phyloP scores from a whole-genome alignment of 2,797 vertebrate genomes.

The Fundulus diaphanus region DNA sequence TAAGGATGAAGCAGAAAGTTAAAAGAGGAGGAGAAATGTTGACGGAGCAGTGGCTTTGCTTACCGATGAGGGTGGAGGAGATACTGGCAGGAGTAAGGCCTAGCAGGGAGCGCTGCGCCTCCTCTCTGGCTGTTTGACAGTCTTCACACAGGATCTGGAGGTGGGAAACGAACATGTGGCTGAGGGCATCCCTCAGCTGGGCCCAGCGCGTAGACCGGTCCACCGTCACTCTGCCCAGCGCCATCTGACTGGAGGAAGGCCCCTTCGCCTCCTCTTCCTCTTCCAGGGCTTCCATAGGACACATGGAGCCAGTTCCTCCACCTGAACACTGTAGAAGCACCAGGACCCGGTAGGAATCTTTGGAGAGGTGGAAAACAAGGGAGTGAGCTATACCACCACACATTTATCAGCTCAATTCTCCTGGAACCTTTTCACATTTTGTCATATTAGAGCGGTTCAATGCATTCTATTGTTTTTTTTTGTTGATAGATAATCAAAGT shows the following conservation, averaged over 20 bases:
- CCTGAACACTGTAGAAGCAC: constrained; percentile 82
- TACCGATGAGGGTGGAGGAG: constrained; percentile 88
- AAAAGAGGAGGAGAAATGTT: background rate
- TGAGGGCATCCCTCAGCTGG: constrained; percentile 85
- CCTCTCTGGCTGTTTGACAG: constrained; percentile 73
- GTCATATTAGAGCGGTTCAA: background rate
- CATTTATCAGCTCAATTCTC: background rate
- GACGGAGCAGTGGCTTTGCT: constrained; percentile 6
- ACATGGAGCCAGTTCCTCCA: constrained; percentile 73
- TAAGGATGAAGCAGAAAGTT: background rate
- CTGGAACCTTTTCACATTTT: background rate
- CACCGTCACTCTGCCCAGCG: constrained; percentile 85
- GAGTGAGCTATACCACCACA: background rate
- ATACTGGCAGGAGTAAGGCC: constrained; percentile 86
- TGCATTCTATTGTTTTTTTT: too few species aligned
- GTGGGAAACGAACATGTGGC: constrained; percentile 84
- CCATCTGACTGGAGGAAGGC: constrained; percentile 48
- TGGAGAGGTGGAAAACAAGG: constrained; percentile 52
- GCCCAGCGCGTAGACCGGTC: constrained; percentile 87
- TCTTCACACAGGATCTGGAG: constrained; percentile 87
- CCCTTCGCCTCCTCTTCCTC: constrained; percentile 65
- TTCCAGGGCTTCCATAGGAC: constrained; percentile 80
- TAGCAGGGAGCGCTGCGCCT: constrained; percentile 74
- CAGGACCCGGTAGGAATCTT: constrained; percentile 86
- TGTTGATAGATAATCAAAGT: too few species aligned